Conservation (phyloP, 2,113 vertebrate species). For the Osmerus mordax region DNA sequence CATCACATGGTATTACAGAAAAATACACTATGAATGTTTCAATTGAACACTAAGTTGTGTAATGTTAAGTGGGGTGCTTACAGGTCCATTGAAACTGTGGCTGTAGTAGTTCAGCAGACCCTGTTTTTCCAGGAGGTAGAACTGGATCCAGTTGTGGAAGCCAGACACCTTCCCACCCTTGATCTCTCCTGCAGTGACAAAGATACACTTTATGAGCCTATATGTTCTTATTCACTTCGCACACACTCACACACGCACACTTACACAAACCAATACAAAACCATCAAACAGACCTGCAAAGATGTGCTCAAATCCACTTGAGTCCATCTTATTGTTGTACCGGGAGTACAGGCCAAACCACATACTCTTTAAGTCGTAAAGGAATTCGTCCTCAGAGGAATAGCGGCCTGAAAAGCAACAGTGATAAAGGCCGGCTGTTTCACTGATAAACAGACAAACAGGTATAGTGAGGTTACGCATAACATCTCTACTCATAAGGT, state of each 20-base stretch:
- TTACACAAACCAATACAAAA: background rate
- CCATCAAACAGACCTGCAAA: constrained; percentile 78
- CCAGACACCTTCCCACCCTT: constrained; percentile 88
- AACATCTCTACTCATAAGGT: no score
- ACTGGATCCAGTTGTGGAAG: constrained; percentile 96
- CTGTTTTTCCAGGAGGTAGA: constrained; percentile 86
- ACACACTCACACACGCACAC: background rate
- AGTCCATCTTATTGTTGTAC: constrained; percentile 68
- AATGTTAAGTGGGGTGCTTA: constrained; percentile 58
- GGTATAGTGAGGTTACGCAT: no score
- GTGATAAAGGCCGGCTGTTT: background rate
- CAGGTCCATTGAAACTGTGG: constrained; percentile 86
- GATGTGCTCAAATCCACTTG: constrained; percentile 94
- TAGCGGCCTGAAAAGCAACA: constrained; percentile 69
- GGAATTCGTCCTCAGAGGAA: constrained; percentile 75
- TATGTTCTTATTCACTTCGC: background rate
- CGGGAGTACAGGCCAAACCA: constrained; percentile 96
- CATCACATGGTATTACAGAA: no score
- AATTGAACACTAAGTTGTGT: background rate
- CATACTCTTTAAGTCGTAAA: constrained; percentile 84
- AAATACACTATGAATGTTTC: background rate
- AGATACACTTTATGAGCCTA: background rate
- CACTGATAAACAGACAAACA: background rate
- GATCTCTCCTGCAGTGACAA: constrained; percentile 78
- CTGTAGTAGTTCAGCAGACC: constrained; percentile 86